phyloP scores from a whole-genome alignment of 2,113 vertebrate genomes.

The Poecile atricapillus region DNA sequence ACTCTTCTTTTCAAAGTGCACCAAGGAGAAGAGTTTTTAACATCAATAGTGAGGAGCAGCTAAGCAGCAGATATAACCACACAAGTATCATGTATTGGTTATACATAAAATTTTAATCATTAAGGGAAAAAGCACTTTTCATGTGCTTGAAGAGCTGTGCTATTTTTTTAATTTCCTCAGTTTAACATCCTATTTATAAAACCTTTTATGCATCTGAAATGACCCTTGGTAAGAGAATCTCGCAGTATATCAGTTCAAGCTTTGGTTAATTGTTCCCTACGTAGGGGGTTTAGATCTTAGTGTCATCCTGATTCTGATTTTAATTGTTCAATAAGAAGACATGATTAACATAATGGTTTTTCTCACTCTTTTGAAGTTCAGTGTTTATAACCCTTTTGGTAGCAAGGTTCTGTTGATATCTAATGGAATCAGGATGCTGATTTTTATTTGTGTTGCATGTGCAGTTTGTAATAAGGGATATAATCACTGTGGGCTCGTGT shows the following conservation, averaged over 20 bases:
- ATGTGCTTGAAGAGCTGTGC: background rate
- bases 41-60: background rate
- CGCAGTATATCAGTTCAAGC: background rate
- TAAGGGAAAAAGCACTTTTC: background rate
- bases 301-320: background rate
- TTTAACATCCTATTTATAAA: background rate
- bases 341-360: background rate
- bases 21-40: background rate
- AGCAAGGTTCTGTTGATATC: background rate
- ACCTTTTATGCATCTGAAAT: background rate
- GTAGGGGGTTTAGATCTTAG: background rate
- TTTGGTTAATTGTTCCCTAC: background rate
- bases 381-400: background rate
- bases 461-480: background rate
- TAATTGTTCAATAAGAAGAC: background rate
- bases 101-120: slow-evolving; percentile 1
- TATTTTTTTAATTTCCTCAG: background rate
- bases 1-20: background rate
- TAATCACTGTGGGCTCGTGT: background rate
- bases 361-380: background rate
- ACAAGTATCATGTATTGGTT: background rate
- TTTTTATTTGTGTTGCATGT: background rate
- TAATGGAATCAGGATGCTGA: background rate
- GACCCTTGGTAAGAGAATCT: background rate
- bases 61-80: background rate